Base-by-base conservation (phyloP, 2,797 vertebrate genomes). In the Crax fasciolata region DNA sequence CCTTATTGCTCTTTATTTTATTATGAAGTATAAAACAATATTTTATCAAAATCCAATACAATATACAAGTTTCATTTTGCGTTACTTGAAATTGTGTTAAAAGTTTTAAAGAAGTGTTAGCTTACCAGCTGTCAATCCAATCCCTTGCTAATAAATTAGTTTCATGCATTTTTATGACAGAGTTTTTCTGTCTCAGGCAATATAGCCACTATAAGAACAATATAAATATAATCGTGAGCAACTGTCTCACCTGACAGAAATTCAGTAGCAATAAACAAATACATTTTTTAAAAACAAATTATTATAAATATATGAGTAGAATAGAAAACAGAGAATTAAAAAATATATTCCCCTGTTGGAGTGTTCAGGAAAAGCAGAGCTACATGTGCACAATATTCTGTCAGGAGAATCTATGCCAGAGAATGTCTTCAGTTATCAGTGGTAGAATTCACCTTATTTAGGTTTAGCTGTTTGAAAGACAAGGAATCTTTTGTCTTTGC, bases 11-110 rank as follows among this genome's bases (percentile, higher is more conserved):
- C 20, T 88, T 89, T 57, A 73, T 90, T 82, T 84, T 75, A 82
- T 88, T 90, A 68, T 57, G 41, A 68, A 83, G 9, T 93, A 86
- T 94, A 85, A 94, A 91, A 11, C 20, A 80, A 35, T 80, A 94
- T 94, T 92, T 93, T 93, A 87, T 71, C 44, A 51, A 30, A 13
- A 71, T 79, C 30, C 32, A 79, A 76, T 83, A 80, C 79, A 87
- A 87, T 41, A 77, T 28, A 41, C 9, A 19, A 57, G 25, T 85
- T 90, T 75, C 70, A 55, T 7, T 27, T 46, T 44, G 46, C 77
- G 58, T 62, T 61, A 81, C 83, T 39, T 89, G 58, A 90, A 91
- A 80, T 21, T 66, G 54, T 84, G 49, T 81, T 91, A 74, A 88
- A 85, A 75, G 43, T 68, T 24, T 41, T 76, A 92, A 89, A 90